Base-by-base conservation (phyloP, 2,888 invertebrate species). In the Cylloceria caligata region DNA sequence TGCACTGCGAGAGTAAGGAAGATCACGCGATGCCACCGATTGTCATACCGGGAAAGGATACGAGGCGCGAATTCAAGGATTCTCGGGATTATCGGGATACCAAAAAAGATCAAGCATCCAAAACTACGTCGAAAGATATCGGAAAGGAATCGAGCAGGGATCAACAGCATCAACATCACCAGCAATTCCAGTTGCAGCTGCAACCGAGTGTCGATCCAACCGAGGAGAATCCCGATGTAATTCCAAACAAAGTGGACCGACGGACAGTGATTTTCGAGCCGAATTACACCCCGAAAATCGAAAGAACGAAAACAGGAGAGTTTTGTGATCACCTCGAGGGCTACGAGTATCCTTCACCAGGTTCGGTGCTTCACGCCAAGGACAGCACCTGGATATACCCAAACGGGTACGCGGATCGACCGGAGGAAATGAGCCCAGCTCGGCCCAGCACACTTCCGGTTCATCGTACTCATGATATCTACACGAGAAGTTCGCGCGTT, bases 201-300 rank as follows among this genome's bases (percentile, higher is more conserved):
- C 84, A 84, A 24, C 60, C 81, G n/a, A 60, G 30, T 6, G 71
- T 76, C 5, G 83, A 85, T 68, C 45, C 79, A 6, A 72, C 65
- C 7, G 86, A 91, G 62, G 91, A 91, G 27, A 90, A 91, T 84
- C 91, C 91, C 0, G 91, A 91, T 74, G 89, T 91, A 16, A 91
- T 91, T 57, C 89, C 91, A 0, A 89, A 81, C 81, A 91, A 90
- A 65, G 76, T 87, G 27, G 91, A 89, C 74, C 88, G 87, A 64
- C 84, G 90, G 39, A 78, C 86, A 27, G 88, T 90, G 30, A 88
- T 89, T 69, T 91, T 90, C 80, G 88, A 89, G 69, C 88, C 90
- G 57, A 87, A 86, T 73, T 91, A 89, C 81, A 84, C 86, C 49
- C 77, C 86, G 11, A 88, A 88, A 21, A 84, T 86, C 21, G 89